Base-by-base conservation (phyloP, 2,888 invertebrate species). In the Agriotes lineatus region DNA sequence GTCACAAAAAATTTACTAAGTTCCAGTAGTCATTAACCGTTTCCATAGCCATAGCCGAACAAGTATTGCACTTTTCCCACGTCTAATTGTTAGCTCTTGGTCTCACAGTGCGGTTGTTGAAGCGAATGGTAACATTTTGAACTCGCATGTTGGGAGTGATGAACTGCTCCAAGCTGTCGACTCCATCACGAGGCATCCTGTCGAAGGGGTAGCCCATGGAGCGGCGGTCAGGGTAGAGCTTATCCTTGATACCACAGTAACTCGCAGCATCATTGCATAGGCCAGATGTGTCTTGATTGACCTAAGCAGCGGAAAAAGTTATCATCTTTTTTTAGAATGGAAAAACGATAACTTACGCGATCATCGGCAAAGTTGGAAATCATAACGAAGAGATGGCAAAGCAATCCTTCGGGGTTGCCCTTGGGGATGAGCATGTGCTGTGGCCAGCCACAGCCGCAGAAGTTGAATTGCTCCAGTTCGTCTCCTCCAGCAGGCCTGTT, bases 381-480 rank as follows among this genome's bases (percentile, higher is more conserved):
- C 93, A 94, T 94, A 44, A 88, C 91, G 81, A 93, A 94, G 37
- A 94, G 84, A 74, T 92, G 89, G 78, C 90, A 88, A 0, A 86
- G 83, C 83, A 88, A 89, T 0, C 94, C 94, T 67, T 88, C 86
- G 0, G 86, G 78, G 2, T 82, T 90, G 2, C 95, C 95, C 83
- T 90, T 92, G 0, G 94, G 93, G 30, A 93, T 74, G 5, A 94
- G 86, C 89, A 95, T 88, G 82, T 95, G 94, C 68, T 93, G 90
- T 0, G 95, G 95, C 94, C 95, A 95, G 57, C 95, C 94, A 78
- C 95, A 96, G 70, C 95, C 95, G 85, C 95, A 96, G 88, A 93
- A 93, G 84, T 92, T 91, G 85, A 92, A 93, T 74, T 87, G 85
- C 9, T 83, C 84, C 64, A 85, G 75, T 0, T 87, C 84, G 1